A percentile compares a stretch with the other conserved stretches of the same genome.
These are phyloP conservation scores for Chydorus sphaericus DNA, from an alignment of 2,888 invertebrate genomes.

Conservation along the genomic window DNA sequence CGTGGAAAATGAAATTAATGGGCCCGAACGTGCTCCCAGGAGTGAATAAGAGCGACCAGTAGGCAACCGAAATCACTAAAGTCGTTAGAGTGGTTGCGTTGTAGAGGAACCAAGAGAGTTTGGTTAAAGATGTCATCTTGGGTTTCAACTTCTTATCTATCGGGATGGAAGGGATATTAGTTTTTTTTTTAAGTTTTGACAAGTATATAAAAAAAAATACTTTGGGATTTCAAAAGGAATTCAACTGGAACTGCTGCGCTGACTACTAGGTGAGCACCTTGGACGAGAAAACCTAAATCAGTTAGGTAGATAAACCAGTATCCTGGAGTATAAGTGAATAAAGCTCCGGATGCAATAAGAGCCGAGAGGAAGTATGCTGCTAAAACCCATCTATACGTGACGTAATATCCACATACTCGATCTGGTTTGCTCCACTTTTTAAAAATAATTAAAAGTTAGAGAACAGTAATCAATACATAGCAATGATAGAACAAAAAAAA, in stretches of 20 bases:
- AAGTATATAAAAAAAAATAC: too few relatives aligned
- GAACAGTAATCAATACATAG: not conserved
- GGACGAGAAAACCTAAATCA: constrained; percentile 50
- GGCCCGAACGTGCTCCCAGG: constrained; percentile 47
- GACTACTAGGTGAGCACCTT: constrained; percentile 40
- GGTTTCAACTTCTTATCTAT: not conserved
- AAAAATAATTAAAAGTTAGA: too few relatives aligned
- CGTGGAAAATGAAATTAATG: constrained; percentile 56
- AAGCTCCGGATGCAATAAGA: constrained; percentile 27
- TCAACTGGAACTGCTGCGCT: constrained; percentile 35
- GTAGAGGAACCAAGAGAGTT: constrained; percentile 52
- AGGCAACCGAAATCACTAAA: constrained; percentile 56
- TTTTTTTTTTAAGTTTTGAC: too few relatives aligned
- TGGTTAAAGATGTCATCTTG: constrained; percentile 26
- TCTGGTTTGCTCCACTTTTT: too few relatives aligned
- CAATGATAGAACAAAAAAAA: not conserved
- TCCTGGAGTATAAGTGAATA: too few relatives aligned
- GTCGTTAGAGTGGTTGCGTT: constrained; percentile 51
- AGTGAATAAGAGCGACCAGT: constrained; percentile 59
- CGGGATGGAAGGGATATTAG: too few relatives aligned
- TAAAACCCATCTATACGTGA: constrained; percentile 42
- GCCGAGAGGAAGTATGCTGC: constrained; percentile 33
- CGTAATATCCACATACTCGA: constrained; percentile 22
- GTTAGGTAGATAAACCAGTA: constrained; percentile 60
- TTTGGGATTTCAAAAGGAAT: not conserved